These are phyloP conservation scores for Heterodera carotae DNA, from an alignment of 1,140 invertebrate species.

Conservation along the genomic window DNA sequence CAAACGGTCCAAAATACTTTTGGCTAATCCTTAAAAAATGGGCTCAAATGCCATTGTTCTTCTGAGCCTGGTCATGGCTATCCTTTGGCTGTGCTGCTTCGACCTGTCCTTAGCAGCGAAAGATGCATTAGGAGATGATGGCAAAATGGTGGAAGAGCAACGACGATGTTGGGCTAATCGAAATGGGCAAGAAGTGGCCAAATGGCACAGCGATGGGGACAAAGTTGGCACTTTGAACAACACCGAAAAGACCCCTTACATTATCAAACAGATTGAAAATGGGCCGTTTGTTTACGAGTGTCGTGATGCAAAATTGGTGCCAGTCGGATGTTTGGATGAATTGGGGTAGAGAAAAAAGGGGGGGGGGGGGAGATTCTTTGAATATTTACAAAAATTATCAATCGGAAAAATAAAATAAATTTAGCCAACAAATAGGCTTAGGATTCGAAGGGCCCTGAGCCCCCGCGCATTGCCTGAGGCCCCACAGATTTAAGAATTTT, in stretches of 20 bases:
- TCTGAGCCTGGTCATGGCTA: neutral
- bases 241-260: neutral
- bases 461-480: too few species aligned
- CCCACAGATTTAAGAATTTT: too few species aligned
- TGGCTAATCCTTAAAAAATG: too few species aligned
- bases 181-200: slow-evolving; percentile 13
- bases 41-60: too few species aligned
- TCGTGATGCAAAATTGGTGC: slow-evolving; percentile 9
- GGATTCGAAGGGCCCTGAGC: too few species aligned
- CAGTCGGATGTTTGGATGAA: slow-evolving; percentile 26
- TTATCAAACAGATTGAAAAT: neutral
- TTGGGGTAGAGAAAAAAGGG: neutral
- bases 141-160: neutral
- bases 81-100: neutral
- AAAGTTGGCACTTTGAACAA: neutral
- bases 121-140: neutral
- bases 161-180: slow-evolving; percentile 7
- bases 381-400: too few species aligned
- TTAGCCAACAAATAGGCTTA: too few species aligned
- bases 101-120: neutral
- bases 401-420: neutral
- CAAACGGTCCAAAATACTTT: too few species aligned
- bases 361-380: neutral
- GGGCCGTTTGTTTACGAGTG: slow-evolving; percentile 26
- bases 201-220: slow-evolving; percentile 20